These are phyloP conservation scores for Protosalanx chinensis DNA, from an alignment of 2,797 vertebrate genomes.

Conservation along the genomic window DNA sequence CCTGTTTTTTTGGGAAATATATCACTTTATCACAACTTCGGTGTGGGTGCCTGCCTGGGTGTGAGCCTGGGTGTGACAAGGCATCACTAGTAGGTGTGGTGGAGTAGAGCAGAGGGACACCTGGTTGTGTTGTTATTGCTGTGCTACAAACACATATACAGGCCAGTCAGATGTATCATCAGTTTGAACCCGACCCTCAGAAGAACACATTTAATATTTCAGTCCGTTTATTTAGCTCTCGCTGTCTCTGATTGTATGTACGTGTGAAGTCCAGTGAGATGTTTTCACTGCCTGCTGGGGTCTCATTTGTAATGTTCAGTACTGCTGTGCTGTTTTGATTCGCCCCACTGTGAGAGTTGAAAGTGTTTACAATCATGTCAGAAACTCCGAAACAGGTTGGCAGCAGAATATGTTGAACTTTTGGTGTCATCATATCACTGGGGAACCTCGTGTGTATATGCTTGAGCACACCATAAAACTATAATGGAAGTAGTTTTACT, in stretches of 20 bases:
- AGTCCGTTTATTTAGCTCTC: neutral
- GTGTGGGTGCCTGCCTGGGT: neutral
- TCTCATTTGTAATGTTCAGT: neutral
- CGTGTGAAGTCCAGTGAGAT: constrained; percentile 38
- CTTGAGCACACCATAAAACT: neutral
- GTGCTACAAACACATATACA: constrained; percentile 28
- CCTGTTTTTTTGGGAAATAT: neutral
- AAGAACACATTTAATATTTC: too few species aligned
- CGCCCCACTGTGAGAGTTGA: neutral
- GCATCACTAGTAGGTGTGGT: too few species aligned
- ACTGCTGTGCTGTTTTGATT: neutral
- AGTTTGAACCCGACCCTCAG: constrained; percentile 24
- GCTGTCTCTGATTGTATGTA: neutral
- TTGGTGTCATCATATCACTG: neutral
- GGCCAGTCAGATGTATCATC: constrained; percentile 32
- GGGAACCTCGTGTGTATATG: neutral
- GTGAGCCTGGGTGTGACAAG: too few species aligned
- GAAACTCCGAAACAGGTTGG: neutral
- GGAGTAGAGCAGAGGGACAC: constrained; percentile 31
- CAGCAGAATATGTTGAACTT: neutral
- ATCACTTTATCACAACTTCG: neutral
- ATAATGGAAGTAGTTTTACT: too few species aligned
- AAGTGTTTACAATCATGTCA: neutral
- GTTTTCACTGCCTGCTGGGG: constrained; percentile 18
- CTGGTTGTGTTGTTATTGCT: constrained; percentile 39